These are phyloP conservation scores for Taurulus bubalis DNA, from an alignment of 2,113 vertebrate species.

Conservation along the genomic window DNA sequence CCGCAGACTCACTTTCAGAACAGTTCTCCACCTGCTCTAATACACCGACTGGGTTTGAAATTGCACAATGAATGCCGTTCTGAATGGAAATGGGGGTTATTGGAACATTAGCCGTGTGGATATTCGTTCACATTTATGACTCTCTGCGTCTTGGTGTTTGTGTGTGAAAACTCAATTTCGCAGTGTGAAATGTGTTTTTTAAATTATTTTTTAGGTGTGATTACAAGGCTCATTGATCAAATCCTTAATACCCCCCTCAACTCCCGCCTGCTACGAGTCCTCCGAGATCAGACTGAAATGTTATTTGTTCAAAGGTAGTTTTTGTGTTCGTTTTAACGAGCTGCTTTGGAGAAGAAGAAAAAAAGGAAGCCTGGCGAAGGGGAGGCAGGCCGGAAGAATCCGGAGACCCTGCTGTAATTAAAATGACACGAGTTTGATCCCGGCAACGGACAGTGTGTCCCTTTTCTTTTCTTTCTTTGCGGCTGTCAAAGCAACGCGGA, in stretches of 20 bases:
- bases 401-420: slow-evolving; percentile 28
- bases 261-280: slow-evolving; percentile 35
- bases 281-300: slow-evolving; percentile 10
- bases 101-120: slow-evolving; percentile 29
- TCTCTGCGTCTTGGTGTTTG: slow-evolving; percentile 33
- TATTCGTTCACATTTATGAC: slow-evolving; percentile 50
- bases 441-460: neutral
- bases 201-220: slow-evolving; percentile 36
- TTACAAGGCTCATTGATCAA: slow-evolving; percentile 65
- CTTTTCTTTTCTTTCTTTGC: neutral
- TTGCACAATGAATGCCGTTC: slow-evolving; percentile 17
- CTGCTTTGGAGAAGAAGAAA: too few species aligned
- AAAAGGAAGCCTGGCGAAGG: neutral
- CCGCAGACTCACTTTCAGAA: slow-evolving; percentile 35
- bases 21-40: slow-evolving; percentile 18
- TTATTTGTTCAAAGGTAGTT: neutral
- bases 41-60: slow-evolving; percentile 29
- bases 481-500: neutral
- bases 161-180: slow-evolving; percentile 48
- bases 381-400: neutral
- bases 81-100: slow-evolving; percentile 17
- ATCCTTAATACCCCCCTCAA: slow-evolving; percentile 32
- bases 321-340: neutral
- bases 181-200: slow-evolving; percentile 29
- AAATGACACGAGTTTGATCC: slow-evolving; percentile 11